Evolutionary conservation across 2,888 invertebrate species (phyloP).

Genomic region (Megastigmus dorsalis): DNA sequence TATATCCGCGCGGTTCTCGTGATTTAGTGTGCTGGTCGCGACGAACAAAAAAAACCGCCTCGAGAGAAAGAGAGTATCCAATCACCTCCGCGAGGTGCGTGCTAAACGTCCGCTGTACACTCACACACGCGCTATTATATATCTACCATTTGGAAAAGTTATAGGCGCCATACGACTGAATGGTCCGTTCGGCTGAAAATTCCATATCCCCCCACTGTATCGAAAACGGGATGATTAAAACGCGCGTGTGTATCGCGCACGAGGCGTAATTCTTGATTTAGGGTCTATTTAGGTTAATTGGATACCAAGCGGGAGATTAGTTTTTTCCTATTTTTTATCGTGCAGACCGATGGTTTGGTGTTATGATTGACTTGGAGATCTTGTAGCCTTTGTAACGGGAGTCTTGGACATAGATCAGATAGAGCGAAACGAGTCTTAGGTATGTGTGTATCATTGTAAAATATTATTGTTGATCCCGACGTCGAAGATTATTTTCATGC

Average conservation of each 20-base stretch:
- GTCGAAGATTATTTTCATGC: no score
- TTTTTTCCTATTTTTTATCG: constrained; percentile 6
- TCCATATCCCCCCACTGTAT: no score
- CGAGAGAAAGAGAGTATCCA: no score
- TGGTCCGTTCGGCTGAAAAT: constrained; percentile 2
- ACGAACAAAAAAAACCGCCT: no score
- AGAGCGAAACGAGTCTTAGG: neutral
- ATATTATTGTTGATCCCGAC: no score
- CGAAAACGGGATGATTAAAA: no score
- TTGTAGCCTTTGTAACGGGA: neutral
- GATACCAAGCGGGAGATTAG: constrained; percentile 12
- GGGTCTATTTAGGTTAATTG: constrained; percentile 28
- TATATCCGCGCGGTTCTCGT: constrained; percentile 11
- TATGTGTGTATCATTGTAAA: no score
- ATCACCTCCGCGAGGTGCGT: neutral
- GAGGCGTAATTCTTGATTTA: constrained; percentile 39
- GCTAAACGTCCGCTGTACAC: neutral
- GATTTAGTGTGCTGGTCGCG: no score
- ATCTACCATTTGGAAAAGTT: constrained; percentile 26
- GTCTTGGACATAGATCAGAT: no score
- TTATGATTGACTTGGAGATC: constrained; percentile 20
- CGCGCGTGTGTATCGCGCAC: no score
- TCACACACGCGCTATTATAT: neutral
- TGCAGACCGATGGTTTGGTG: neutral
- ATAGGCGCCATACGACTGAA: neutral